Evolutionary conservation across 2,888 invertebrate genomes (phyloP).

Genomic region (Stenichneumon culpator): DNA sequence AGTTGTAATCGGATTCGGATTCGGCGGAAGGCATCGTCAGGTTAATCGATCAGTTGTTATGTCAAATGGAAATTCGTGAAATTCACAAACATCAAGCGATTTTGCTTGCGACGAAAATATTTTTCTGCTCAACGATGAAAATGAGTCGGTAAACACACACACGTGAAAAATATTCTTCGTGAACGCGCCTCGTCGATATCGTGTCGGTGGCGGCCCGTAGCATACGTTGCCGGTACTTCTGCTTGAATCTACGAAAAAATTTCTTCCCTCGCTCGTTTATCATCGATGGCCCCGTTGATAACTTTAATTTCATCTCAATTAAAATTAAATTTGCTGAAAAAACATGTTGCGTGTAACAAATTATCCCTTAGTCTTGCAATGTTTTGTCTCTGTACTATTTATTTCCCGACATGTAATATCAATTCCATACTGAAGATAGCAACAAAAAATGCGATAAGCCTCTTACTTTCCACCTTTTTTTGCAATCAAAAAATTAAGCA

Average conservation of each 20-base stretch:
- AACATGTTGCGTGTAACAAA: not conserved
- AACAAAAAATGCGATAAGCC: not conserved
- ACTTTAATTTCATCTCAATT: not conserved
- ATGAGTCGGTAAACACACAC: conserved; percentile 1
- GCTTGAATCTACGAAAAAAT: conserved; percentile 12
- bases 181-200: conserved; percentile 8
- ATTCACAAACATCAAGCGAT: not conserved
- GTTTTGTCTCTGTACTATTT: not conserved
- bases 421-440: not conserved
- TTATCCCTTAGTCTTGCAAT: not conserved
- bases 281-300: conserved; percentile 2
- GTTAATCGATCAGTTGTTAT: not conserved
- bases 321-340: not conserved
- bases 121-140: conserved; percentile 1
- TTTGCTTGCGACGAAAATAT: not conserved
- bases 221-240: not conserved
- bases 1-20: conserved; percentile 85
- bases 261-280: not conserved
- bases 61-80: not conserved
- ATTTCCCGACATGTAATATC: conserved; percentile 1
- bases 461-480: no score
- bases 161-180: not conserved
- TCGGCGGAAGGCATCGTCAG: conserved; percentile 69
- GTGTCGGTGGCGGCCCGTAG: conserved; percentile 7
- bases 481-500: no score